These are phyloP conservation scores for Melipona beecheii DNA, from an alignment of 2,888 invertebrate species.

Conservation along the genomic window DNA sequence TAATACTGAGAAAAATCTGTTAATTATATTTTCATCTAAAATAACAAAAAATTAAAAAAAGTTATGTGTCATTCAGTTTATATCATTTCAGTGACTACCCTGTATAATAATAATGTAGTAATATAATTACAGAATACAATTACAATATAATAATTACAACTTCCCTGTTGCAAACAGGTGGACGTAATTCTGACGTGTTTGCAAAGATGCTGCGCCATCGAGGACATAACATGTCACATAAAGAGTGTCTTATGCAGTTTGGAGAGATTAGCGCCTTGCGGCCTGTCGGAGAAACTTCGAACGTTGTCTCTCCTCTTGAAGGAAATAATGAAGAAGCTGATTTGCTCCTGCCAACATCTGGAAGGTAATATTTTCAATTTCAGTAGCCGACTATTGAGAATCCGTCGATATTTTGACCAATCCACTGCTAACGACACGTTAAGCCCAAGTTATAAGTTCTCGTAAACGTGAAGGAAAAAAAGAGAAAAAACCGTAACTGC, in stretches of 20 bases:
- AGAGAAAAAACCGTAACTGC: not conserved
- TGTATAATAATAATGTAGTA: not conserved
- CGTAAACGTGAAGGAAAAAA: not conserved
- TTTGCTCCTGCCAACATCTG: not conserved
- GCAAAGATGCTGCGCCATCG: slow-evolving; percentile 21
- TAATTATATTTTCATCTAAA: too few relatives aligned
- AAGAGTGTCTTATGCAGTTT: slow-evolving; percentile 25
- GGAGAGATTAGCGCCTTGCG: not conserved
- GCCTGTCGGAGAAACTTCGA: slow-evolving; percentile 25
- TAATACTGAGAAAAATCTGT: too few relatives aligned
- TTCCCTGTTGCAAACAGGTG: slow-evolving; percentile 25
- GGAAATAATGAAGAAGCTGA: slow-evolving; percentile 35
- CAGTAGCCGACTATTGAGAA: not conserved
- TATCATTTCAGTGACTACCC: too few relatives aligned
- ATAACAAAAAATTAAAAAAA: too few relatives aligned
- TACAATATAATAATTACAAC: not conserved
- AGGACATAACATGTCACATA: slow-evolving; percentile 26
- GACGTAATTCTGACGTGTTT: slow-evolving; percentile 27
- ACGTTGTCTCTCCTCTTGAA: slow-evolving; percentile 40
- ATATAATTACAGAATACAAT: not conserved
- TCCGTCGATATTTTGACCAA: not conserved
- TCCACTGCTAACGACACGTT: not conserved
- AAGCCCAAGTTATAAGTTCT: not conserved
- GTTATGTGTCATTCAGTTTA: too few relatives aligned
- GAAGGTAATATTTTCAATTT: slow-evolving; percentile 36